Evolutionary conservation across 2,888 invertebrate species (phyloP).

Genomic region (Cryptus viduatorius): DNA sequence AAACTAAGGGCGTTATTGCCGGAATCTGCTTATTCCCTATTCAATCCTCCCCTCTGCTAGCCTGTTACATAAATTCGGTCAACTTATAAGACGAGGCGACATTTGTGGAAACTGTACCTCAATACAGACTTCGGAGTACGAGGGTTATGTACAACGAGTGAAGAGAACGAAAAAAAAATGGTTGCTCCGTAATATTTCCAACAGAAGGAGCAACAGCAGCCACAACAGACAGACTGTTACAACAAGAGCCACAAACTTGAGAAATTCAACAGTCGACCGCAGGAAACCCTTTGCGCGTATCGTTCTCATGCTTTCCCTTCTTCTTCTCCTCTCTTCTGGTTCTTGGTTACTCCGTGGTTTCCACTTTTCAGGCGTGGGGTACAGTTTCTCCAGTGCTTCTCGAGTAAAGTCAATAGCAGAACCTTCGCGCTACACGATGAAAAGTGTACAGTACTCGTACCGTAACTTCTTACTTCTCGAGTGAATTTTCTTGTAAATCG

Average conservation of each 20-base stretch:
- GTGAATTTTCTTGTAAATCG: background rate
- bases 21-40: conserved; percentile 25
- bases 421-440: background rate
- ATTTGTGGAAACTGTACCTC: conserved; percentile 61
- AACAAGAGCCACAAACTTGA: conserved; percentile 54
- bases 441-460: background rate
- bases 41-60: background rate
- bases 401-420: background rate
- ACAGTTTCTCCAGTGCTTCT: conserved; percentile 9
- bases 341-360: conserved; percentile 34
- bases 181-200: conserved; percentile 42
- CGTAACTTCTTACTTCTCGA: background rate
- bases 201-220: conserved; percentile 49
- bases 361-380: conserved; percentile 27
- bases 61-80: conserved; percentile 71
- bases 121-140: conserved; percentile 37
- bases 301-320: conserved; percentile 9
- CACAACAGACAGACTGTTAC: conserved; percentile 60
- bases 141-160: background rate
- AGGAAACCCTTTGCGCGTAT: conserved; percentile 42
- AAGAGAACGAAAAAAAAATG: conserved; percentile 28
- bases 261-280: conserved; percentile 45
- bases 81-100: conserved; percentile 68
- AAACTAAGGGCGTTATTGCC: conserved; percentile 43
- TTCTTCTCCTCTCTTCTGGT: background rate